Conservation (phyloP, 2,888 invertebrate genomes). For the Ennomos erosarius region DNA sequence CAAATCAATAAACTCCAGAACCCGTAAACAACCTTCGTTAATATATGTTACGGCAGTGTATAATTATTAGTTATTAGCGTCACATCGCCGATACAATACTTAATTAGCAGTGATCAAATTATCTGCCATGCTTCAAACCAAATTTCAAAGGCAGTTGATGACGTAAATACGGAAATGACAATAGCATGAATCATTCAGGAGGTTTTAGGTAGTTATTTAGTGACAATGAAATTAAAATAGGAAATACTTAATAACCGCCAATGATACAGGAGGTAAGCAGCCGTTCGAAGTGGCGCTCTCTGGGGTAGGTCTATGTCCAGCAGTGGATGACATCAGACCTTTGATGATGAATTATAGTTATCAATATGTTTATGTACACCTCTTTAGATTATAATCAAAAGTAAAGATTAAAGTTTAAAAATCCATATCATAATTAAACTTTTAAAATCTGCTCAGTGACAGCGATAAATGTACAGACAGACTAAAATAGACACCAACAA, state of each 20-base stretch:
- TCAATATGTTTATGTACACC: too few species aligned
- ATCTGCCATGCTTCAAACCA: slow-evolving; percentile 27
- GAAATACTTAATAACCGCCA: too few species aligned
- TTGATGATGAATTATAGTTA: too few species aligned
- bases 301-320: too few species aligned
- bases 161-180: slow-evolving; percentile 27
- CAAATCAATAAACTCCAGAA: background rate
- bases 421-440: too few species aligned
- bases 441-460: too few species aligned
- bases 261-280: too few species aligned
- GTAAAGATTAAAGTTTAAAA: too few species aligned
- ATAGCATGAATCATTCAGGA: slow-evolving; percentile 1
- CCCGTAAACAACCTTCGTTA: slow-evolving; percentile 1
- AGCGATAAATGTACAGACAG: too few species aligned
- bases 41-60: slow-evolving; percentile 23
- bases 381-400: too few species aligned
- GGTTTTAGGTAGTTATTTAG: background rate
- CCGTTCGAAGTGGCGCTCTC: too few species aligned
- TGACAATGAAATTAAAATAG: background rate
- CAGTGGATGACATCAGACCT: too few species aligned
- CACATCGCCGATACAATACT: slow-evolving; percentile 40
- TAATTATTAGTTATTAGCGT: slow-evolving; percentile 47
- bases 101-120: slow-evolving; percentile 46
- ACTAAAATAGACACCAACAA: slow-evolving; percentile 10
- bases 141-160: slow-evolving; percentile 15